Evolutionary conservation across 2,113 vertebrate genomes (phyloP), one percentile per base, ranked within the genome.

Genomic region (Pelobates fuscus): DNA sequence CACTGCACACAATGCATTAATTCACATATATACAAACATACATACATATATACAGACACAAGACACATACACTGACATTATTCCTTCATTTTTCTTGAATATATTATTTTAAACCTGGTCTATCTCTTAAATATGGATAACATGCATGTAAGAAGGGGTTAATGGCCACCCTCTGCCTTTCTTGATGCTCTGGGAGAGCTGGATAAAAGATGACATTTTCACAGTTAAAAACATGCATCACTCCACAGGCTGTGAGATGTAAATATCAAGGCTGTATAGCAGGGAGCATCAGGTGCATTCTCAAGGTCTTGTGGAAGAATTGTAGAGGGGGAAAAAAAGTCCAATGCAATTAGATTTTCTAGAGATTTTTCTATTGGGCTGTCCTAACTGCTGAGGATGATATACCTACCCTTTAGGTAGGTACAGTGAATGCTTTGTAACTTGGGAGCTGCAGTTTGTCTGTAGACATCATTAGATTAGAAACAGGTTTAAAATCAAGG

Each of bases 201-300:
- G n/a, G n/a, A n/a, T n/a, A n/a, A n/a, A 6, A 14, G 14, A 14
- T 12, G 21, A 12, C 54, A 20, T 58, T 3, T 25, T 57, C 2
- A 1, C 52, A 23, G n/a, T 55, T 55, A 6, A 64, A 37, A 30
- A 21, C 26, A 65, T 41, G 44, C 11, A 62, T 43, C 60, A 46
- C 10, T 60, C 44, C 30, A 21, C 18, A 64, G 46, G 46, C 46
- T 64, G 7, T 8, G 17, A 25, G 41, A 30, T 49, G 70, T 24
- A 32, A 52, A 21, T 23, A 64, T 32, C 44, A 54, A 46, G 49
- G 25, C 43, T 29, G 15, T 15, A 29, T 70, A 23, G 37, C 32
- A n/a, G 27, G 11, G 11, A 71, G 18, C 70, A 71, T 58, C 70
- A 72, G 59, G 70, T 72, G 70, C 59, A 52, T 61, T 57, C 29